Base-by-base conservation (phyloP, 2,888 invertebrate species). In the Punctoribates punctum region DNA sequence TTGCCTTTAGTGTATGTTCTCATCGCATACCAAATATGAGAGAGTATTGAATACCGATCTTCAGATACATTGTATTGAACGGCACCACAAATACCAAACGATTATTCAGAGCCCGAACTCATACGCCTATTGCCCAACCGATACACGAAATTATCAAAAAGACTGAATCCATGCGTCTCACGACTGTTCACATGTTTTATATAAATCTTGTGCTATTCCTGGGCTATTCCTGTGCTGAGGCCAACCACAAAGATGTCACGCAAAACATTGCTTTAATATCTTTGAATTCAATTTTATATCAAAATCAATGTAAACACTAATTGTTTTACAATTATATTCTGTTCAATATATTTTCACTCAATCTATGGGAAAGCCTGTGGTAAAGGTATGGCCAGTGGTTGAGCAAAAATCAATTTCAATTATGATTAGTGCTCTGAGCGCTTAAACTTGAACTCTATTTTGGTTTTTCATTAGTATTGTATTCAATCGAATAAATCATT, bases 131-230 rank as follows among this genome's bases (percentile, higher is more conserved):
- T 67, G 11, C 38, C 29, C 1, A 67, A 34, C 60, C 60, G 38
- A 67, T 67, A 67, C 67, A 67, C 67, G 67, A 67, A 34, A 67
- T 67, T 67, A 34, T 34, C n/a, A 38, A 23, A 38, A 38, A 67
- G 67, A n/a, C 38, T 34, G 9, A 67, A 62, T 62, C 62, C 67
- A 67, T 67, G 67, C 67, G n/a, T 38, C n/a, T 13, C 67, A 67
- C 67, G 67, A 67, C n/a, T 5, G 8, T 34, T 38, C 17, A 17
- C 11, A 38, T 34, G 34, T 34, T 34, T 34, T 34, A 34, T 34
- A 34, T 34, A 34, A 34, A 34, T 34, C 34, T 34, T 34, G 34
- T 34, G 8, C 34, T 34, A 34, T 34, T 8, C 34, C 34, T 34
- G 8, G 3, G 8, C 8, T 34, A 34, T 34, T 34, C 4, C 8